Base-by-base conservation (phyloP, 2,113 vertebrate species). In the Ginglymostoma cirratum region DNA sequence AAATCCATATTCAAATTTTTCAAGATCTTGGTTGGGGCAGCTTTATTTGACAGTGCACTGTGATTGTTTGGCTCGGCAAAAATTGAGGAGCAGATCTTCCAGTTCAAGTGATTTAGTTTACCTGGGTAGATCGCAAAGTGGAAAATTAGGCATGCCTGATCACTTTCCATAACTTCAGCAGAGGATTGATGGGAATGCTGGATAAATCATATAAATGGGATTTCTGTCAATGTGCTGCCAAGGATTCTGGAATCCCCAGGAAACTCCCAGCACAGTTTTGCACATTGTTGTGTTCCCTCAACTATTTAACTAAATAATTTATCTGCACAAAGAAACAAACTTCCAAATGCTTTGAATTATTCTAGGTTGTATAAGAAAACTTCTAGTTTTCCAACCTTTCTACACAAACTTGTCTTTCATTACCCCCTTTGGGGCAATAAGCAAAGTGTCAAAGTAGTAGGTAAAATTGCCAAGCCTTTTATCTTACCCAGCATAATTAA, bases 1-100 rank as follows among this genome's bases (percentile, higher is more conserved):
- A 89, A 89, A 89, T 89, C 24, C 42, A 19, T 45, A 45, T 94
- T 94, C 93, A 94, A 45, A 70, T 70, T 15, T 45, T 94, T 95
- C 21, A 72, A 48, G 67, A 72, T 72, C 45, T 70, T 48, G 67
- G 21, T 15, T 12, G 38, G 30, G 45, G 19, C 23, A 95, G 65
- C 65, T 24, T 66, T 52, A 87, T 52, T 69, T 69, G n/a, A 38
- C 42, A 42, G 2, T 6, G 19, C 61, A 34, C 55, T 66, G 89
- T 34, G 34, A 5, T 65, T 17, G 19, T 5, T 1, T 55, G 21
- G 85, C 24, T 30, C 61, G 48, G 86, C 48, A 89, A 89, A 89
- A 14, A 14, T 61, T 52, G n/a, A 34, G 55, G 55, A 21, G 34
- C 24, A 65, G 52, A 30, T 90, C 30, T 87, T 55, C 55, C 86